phyloP scores from a whole-genome alignment of 1,140 invertebrate genomes.

The Caenorhabditis inopinata region DNA sequence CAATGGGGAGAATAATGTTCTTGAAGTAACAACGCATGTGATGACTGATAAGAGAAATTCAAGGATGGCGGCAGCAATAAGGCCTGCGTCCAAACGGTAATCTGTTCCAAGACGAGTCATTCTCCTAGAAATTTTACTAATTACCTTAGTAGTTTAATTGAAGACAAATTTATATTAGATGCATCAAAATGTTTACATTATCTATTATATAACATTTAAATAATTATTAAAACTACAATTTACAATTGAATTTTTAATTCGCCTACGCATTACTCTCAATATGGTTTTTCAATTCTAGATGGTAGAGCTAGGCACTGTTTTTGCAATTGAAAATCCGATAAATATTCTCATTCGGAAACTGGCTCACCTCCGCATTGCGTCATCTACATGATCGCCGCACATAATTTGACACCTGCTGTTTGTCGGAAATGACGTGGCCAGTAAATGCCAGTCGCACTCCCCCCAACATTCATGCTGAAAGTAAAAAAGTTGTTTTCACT shows the following conservation, averaged over 20 bases:
- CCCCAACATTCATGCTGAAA: slow-evolving; percentile 58
- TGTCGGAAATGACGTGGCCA: slow-evolving; percentile 51
- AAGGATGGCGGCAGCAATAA: slow-evolving; percentile 51
- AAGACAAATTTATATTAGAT: too few species aligned
- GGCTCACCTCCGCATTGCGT: slow-evolving; percentile 50
- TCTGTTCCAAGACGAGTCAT: slow-evolving; percentile 58
- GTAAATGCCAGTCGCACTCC: slow-evolving; percentile 59
- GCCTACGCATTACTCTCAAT: too few species aligned
- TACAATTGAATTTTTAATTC: too few species aligned
- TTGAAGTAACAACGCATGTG: slow-evolving; percentile 50
- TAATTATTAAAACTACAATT: too few species aligned
- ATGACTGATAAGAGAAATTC: slow-evolving; percentile 53
- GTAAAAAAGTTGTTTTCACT: background rate
- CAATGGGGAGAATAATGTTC: slow-evolving; percentile 18
- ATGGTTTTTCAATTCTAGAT: too few species aligned
- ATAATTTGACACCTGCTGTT: slow-evolving; percentile 57
- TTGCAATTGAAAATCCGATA: background rate
- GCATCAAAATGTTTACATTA: too few species aligned
- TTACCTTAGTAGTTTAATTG: too few species aligned
- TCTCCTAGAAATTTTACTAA: slow-evolving; percentile 37
- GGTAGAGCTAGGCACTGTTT: too few species aligned
- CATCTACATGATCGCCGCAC: slow-evolving; percentile 54
- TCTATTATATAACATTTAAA: too few species aligned
- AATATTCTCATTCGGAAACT: background rate
- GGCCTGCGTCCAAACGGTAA: slow-evolving; percentile 56